phyloP scores from a whole-genome alignment of 2,797 vertebrate genomes.

The Myotis daubentonii region DNA sequence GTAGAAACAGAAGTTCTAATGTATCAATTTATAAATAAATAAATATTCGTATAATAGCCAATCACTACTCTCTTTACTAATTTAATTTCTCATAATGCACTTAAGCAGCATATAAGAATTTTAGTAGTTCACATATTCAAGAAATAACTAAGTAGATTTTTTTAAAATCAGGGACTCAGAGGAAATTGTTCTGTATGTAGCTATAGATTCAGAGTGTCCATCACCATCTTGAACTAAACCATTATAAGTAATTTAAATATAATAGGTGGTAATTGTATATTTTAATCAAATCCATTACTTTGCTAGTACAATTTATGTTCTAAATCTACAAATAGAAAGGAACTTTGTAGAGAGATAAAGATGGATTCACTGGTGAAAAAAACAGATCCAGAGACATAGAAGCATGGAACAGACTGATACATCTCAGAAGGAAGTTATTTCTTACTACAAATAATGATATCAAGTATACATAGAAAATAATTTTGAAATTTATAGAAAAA shows the following conservation, averaged over 20 bases:
- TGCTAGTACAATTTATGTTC: background rate
- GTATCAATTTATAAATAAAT: background rate
- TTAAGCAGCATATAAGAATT: background rate
- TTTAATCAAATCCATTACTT: background rate
- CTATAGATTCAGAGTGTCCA: background rate
- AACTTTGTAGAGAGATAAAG: background rate
- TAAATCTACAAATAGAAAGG: background rate
- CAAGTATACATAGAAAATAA: background rate
- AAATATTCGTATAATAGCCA: background rate
- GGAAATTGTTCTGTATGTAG: background rate
- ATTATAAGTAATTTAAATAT: background rate
- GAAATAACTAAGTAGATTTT: background rate
- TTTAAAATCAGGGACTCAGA: background rate
- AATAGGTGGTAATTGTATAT: background rate
- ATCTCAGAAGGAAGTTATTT: background rate
- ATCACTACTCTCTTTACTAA: background rate
- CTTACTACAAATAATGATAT: background rate
- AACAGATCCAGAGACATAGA: no score
- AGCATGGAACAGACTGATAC: no score
- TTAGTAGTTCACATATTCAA: background rate
- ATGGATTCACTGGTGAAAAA: background rate
- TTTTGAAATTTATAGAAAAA: background rate
- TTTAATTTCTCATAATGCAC: background rate
- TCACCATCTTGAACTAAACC: background rate
- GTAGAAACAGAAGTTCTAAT: background rate